phyloP scores from a whole-genome alignment of 2,113 vertebrate genomes.

The Penelope pileata region DNA sequence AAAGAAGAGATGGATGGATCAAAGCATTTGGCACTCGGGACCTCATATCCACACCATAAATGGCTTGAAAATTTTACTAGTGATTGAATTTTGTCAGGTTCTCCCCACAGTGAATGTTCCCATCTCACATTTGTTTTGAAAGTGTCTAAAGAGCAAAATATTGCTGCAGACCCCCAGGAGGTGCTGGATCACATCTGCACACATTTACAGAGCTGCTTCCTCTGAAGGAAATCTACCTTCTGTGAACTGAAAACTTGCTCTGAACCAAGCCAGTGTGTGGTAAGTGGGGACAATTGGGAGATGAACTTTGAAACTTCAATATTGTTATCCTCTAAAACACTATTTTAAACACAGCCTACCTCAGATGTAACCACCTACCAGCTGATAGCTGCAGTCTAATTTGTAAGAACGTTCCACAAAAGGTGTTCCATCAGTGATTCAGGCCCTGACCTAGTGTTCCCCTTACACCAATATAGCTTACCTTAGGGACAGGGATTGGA shows the following conservation, averaged over 20 bases:
- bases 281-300: not conserved
- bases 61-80: not conserved
- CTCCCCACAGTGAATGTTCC: not conserved
- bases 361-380: not conserved
- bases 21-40: not conserved
- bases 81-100: not conserved
- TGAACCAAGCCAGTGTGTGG: not conserved
- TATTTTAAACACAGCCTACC: not conserved
- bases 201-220: not conserved
- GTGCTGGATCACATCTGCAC: not conserved
- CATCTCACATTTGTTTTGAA: fast-evolving
- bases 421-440: no score
- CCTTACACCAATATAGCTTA: not conserved
- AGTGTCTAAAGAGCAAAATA: not conserved
- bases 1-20: not conserved
- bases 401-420: not conserved
- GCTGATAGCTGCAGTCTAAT: not conserved
- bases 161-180: not conserved
- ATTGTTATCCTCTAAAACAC: not conserved
- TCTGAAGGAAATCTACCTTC: not conserved
- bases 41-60: not conserved
- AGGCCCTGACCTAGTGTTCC: no score
- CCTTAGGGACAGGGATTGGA: not conserved
- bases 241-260: not conserved
- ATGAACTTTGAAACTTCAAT: not conserved